phyloP scores from a whole-genome alignment of 2,113 vertebrate species.

The Phaethornis superciliosus region DNA sequence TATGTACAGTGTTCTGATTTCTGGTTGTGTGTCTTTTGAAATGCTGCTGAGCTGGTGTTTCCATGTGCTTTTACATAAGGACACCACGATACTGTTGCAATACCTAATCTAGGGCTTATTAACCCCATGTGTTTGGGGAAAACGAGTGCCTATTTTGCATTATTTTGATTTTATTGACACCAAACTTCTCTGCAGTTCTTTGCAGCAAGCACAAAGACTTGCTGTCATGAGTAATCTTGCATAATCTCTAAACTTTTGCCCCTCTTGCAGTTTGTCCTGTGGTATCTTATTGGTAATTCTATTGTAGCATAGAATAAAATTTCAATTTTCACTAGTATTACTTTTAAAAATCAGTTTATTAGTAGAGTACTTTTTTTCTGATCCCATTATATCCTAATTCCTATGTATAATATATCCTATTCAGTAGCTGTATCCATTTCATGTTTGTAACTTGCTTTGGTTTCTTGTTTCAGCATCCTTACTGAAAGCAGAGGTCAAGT shows the following conservation, averaged over 20 bases:
- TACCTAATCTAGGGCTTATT: not conserved
- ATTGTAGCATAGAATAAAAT: not conserved
- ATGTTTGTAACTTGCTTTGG: not conserved
- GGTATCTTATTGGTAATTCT: not conserved
- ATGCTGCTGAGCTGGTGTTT: not conserved
- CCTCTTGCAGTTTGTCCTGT: not conserved
- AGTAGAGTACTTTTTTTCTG: not conserved
- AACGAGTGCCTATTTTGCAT: not conserved
- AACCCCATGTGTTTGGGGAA: not conserved
- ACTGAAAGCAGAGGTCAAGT: not conserved
- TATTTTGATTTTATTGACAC: not conserved
- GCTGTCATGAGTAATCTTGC: slow-evolving; percentile 19
- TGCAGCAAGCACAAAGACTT: not conserved
- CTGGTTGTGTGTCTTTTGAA: not conserved
- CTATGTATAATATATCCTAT: too few species aligned
- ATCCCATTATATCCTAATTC: not conserved
- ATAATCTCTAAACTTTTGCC: slow-evolving; percentile 25
- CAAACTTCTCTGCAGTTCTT: not conserved
- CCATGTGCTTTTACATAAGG: not conserved
- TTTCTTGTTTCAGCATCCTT: not conserved
- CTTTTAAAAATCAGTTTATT: not conserved
- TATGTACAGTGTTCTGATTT: not conserved
- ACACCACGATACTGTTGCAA: not conserved
- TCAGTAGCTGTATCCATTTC: not conserved
- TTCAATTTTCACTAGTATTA: not conserved